A percentile compares a stretch with the other conserved stretches of the same genome.
These are phyloP conservation scores for Hirudo medicinalis DNA, from an alignment of 1,140 invertebrate genomes.

Conservation along the genomic window DNA sequence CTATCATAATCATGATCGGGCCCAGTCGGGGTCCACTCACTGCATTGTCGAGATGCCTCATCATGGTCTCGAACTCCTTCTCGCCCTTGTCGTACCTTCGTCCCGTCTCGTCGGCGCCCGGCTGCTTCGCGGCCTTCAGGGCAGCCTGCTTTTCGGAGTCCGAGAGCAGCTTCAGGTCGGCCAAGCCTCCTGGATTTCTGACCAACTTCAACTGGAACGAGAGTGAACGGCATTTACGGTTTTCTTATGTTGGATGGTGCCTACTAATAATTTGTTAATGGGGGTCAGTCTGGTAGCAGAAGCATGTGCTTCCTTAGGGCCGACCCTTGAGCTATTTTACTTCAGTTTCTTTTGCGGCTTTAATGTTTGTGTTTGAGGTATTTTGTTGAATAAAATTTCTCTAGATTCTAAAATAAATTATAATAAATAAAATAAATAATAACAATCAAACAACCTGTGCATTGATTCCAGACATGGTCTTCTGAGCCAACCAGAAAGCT, in stretches of 20 bases:
- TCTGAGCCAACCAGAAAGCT: constrained; percentile 77
- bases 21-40: no score
- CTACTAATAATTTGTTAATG: no score
- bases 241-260: no score
- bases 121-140: constrained; percentile 34
- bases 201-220: constrained; percentile 48
- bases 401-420: no score
- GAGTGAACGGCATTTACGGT: neutral
- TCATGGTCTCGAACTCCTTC: constrained; percentile 91
- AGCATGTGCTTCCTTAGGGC: no score
- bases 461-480: constrained; percentile 71
- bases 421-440: neutral
- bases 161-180: constrained; percentile 66
- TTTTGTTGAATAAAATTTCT: no score
- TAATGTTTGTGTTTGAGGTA: no score
- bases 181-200: constrained; percentile 63
- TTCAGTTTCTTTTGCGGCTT: no score
- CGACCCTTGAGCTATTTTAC: no score
- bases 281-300: no score
- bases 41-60: constrained; percentile 94
- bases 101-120: constrained; percentile 26
- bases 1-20: no score
- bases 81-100: constrained; percentile 80
- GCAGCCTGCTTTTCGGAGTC: constrained; percentile 51
- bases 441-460: no score